Evolutionary conservation across 2,888 invertebrate genomes (phyloP).

Genomic region (Tinea semifulvella): DNA sequence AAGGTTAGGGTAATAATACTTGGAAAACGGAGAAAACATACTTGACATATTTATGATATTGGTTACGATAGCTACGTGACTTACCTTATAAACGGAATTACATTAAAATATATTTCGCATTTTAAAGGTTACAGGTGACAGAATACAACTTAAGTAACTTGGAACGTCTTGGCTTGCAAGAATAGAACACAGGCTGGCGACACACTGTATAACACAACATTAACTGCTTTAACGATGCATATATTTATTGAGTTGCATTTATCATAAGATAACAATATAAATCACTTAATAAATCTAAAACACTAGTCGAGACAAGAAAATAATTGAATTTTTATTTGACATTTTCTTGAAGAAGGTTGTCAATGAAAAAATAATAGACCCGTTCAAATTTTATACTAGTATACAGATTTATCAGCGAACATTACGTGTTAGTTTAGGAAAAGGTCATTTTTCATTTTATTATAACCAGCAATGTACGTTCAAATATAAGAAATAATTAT

Average conservation of each 20-base stretch:
- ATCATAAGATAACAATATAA: neutral
- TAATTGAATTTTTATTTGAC: neutral
- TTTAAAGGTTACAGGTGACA: constrained; percentile 4
- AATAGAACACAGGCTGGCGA: too few relatives aligned
- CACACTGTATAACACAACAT: too few relatives aligned
- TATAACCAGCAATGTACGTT: too few relatives aligned
- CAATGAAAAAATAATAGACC: too few relatives aligned
- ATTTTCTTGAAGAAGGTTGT: too few relatives aligned
- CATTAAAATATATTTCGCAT: constrained; percentile 13
- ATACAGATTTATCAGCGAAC: too few relatives aligned
- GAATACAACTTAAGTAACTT: neutral
- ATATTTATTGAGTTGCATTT: neutral
- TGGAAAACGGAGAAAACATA: neutral
- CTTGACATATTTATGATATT: neutral
- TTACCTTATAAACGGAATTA: constrained; percentile 36
- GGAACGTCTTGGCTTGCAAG: too few relatives aligned
- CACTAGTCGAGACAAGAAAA: neutral
- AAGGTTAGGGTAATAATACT: constrained; percentile 5
- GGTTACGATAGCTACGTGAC: constrained; percentile 20
- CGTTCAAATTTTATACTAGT: too few relatives aligned
- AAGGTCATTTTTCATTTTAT: too few relatives aligned
- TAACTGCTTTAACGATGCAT: too few relatives aligned
- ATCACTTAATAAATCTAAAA: neutral
- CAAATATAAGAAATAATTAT: too few relatives aligned
- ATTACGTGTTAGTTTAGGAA: too few relatives aligned